These are phyloP conservation scores for Myioborus melanocephalus DNA, from an alignment of 2,797 vertebrate genomes.

Conservation along the genomic window DNA sequence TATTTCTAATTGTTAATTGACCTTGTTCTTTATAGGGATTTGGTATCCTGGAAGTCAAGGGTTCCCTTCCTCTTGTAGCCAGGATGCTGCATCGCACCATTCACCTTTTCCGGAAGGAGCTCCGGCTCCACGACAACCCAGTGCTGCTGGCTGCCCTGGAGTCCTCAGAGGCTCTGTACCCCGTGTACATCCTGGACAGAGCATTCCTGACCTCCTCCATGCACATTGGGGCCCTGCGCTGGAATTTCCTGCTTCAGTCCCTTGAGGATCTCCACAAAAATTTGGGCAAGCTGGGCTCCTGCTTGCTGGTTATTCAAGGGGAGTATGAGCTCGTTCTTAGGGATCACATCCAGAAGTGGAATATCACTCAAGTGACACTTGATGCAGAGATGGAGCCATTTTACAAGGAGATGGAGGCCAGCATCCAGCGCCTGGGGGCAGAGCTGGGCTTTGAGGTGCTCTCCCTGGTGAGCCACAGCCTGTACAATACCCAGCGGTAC, in stretches of 20 bases:
- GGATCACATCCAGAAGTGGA: constrained; percentile 52
- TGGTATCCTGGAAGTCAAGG: background rate
- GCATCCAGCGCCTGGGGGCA: constrained; percentile 30
- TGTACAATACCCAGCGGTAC: constrained; percentile 61
- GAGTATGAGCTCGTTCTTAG: constrained; percentile 18
- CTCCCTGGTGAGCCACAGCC: constrained; percentile 60
- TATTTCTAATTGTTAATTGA: background rate
- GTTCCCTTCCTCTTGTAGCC: background rate
- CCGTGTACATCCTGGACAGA: constrained; percentile 54
- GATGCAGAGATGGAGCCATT: constrained; percentile 64
- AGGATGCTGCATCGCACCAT: constrained; percentile 54
- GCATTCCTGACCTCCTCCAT: constrained; percentile 24
- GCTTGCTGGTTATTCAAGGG: constrained; percentile 65
- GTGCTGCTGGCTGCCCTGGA: constrained; percentile 39
- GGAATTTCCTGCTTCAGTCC: constrained; percentile 70
- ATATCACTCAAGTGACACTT: constrained; percentile 63
- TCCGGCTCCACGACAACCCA: constrained; percentile 61
- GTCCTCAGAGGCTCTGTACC: constrained; percentile 41
- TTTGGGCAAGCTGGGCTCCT: constrained; percentile 51
- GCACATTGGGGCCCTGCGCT: constrained; percentile 39
- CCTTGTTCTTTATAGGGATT: background rate
- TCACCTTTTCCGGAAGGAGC: constrained; percentile 63
- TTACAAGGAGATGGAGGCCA: constrained; percentile 62
- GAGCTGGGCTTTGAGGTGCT: constrained; percentile 64
- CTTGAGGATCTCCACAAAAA: constrained; percentile 63